These are phyloP conservation scores for Luehdorfia chinensis DNA, from an alignment of 1,140 invertebrate species.

Conservation along the genomic window DNA sequence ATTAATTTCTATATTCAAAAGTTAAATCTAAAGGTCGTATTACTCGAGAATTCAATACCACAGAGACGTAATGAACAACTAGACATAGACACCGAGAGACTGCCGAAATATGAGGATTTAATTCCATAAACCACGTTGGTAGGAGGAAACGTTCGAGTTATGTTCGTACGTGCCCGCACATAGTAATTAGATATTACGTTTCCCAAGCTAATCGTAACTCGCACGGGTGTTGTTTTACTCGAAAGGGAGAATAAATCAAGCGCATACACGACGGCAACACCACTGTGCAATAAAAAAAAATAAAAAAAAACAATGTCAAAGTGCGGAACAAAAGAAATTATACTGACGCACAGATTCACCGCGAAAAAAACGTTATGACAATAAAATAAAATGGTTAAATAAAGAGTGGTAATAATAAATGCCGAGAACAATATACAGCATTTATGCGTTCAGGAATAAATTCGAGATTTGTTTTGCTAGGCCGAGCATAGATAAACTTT, in stretches of 20 bases:
- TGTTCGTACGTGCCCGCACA: conserved; percentile 69
- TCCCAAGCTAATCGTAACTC: conserved; percentile 70
- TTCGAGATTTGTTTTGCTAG: conserved; percentile 63
- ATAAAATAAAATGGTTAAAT: conserved; percentile 73
- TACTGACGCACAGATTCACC: conserved; percentile 56
- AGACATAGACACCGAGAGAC: background rate
- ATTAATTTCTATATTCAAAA: too few species aligned
- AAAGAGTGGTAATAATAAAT: conserved; percentile 67
- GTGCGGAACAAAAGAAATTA: conserved; percentile 72
- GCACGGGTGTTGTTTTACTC: conserved; percentile 72
- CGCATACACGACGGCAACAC: conserved; percentile 49
- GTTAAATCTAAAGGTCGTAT: conserved; percentile 41
- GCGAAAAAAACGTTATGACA: conserved; percentile 71
- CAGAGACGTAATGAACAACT: too few species aligned
- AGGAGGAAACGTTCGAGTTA: conserved; percentile 70
- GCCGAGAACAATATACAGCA: conserved; percentile 60
- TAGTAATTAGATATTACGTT: conserved; percentile 76
- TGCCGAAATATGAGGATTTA: conserved; percentile 72
- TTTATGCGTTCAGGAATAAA: conserved; percentile 61
- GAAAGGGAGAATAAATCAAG: conserved; percentile 73
- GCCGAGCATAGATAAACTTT: conserved; percentile 58
- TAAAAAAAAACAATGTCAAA: conserved; percentile 66
- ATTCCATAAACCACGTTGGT: conserved; percentile 73
- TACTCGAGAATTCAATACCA: conserved; percentile 35
- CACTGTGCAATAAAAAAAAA: conserved; percentile 64